Percentiles rank a stretch among this genome's conserved stretches.
These are phyloP conservation scores for Porphyrio hochstetteri DNA, from an alignment of 2,113 vertebrate species.

Conservation along the genomic window DNA sequence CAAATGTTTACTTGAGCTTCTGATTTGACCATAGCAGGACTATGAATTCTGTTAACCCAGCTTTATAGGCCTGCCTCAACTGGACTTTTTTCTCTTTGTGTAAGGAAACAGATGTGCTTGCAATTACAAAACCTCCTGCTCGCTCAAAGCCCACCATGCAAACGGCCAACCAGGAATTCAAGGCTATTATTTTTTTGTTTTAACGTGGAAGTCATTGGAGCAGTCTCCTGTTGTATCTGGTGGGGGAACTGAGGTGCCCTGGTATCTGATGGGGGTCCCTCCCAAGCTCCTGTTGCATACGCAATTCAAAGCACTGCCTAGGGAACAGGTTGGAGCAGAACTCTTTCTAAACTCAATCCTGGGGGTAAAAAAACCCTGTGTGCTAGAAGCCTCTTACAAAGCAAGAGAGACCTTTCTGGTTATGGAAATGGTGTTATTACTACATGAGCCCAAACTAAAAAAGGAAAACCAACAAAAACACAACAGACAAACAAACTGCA, in stretches of 20 bases:
- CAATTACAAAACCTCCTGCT: slow-evolving; percentile 11
- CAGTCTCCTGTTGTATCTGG: neutral
- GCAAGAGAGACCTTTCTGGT: slow-evolving; percentile 15
- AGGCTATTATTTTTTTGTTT: neutral
- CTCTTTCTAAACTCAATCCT: neutral
- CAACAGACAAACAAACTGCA: slow-evolving; percentile 62
- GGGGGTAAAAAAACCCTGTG: neutral
- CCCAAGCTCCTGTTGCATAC: neutral
- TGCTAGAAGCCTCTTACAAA: slow-evolving; percentile 6
- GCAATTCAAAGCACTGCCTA: neutral
- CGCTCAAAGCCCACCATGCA: neutral
- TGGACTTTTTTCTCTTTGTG: slow-evolving; percentile 7
- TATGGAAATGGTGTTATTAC: slow-evolving; percentile 10
- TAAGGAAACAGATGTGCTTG: slow-evolving; percentile 53
- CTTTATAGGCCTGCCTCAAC: slow-evolving; percentile 48
- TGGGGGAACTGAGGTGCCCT: neutral
- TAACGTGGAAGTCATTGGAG: neutral
- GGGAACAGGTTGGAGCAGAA: neutral
- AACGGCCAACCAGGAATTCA: neutral
- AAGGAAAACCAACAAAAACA: neutral
- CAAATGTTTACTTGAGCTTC: slow-evolving; percentile 69
- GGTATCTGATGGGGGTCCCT: neutral
- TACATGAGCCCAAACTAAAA: neutral
- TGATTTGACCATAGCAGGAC: slow-evolving; percentile 48
- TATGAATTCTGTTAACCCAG: slow-evolving; percentile 35